phyloP scores from a whole-genome alignment of 2,113 vertebrate genomes.

The Dipodomys spectabilis region DNA sequence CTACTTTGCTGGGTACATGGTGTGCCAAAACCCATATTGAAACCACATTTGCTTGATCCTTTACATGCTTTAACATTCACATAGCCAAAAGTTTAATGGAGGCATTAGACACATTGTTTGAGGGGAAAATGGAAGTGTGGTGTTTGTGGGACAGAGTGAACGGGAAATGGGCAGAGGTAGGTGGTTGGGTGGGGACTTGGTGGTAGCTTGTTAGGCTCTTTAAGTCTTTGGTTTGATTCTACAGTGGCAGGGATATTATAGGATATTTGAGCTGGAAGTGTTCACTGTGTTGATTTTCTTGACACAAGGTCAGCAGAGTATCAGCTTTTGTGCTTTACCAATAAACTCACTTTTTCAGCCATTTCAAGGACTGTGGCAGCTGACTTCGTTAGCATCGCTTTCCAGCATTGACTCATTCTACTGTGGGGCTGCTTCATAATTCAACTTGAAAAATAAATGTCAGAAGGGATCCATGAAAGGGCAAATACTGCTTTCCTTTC shows the following conservation, averaged over 20 bases:
- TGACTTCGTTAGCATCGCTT: not conserved
- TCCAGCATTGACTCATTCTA: not conserved
- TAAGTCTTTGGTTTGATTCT: not conserved
- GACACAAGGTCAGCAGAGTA: constrained; percentile 27
- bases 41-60: constrained; percentile 74
- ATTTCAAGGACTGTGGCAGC: not conserved
- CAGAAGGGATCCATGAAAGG: not conserved
- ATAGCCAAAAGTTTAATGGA: constrained; percentile 40
- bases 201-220: not conserved
- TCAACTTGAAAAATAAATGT: constrained; percentile 43
- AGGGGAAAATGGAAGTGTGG: not conserved
- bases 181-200: not conserved
- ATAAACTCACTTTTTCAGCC: not conserved
- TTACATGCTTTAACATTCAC: constrained; percentile 37
- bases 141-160: not conserved
- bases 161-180: not conserved
- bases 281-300: constrained; percentile 52
- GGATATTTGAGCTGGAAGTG: not conserved
- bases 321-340: constrained; percentile 28
- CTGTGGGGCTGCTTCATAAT: not conserved
- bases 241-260: not conserved
- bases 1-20: constrained; percentile 62
- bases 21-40: constrained; percentile 67
- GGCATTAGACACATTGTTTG: not conserved
- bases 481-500: not conserved